A percentile compares a stretch with the other conserved stretches of the same genome.
phyloP scores from a whole-genome alignment of 2,888 invertebrate genomes.

The Thecophora atra region DNA sequence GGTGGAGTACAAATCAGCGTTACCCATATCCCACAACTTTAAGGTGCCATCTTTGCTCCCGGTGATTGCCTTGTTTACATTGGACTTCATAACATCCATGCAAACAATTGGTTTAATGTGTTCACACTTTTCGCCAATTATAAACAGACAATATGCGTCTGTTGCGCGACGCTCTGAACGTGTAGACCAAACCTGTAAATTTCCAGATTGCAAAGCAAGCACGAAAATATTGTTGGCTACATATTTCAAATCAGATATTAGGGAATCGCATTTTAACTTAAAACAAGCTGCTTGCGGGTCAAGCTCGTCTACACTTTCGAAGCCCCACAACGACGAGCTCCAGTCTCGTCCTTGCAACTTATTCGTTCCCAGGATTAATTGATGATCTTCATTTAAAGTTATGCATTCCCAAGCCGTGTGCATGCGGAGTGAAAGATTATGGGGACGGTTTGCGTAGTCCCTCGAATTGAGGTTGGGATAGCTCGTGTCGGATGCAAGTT shows the following conservation, averaged over 20 bases:
- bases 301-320: conserved; percentile 48
- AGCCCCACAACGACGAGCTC: conserved; percentile 62
- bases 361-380: conserved; percentile 58
- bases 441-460: conserved; percentile 59
- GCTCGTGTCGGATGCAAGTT: conserved; percentile 54
- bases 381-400: conserved; percentile 50
- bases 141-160: conserved; percentile 58
- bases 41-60: conserved; percentile 58
- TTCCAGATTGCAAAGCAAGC: conserved; percentile 55
- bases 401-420: conserved; percentile 61
- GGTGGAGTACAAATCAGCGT: conserved; percentile 54
- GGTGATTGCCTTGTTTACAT: conserved; percentile 53
- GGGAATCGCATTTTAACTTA: conserved; percentile 54
- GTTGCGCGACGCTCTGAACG: conserved; percentile 54
- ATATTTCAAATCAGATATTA: conserved; percentile 59
- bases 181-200: conserved; percentile 63
- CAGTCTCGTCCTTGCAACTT: conserved; percentile 59
- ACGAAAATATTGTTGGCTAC: conserved; percentile 57
- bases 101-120: conserved; percentile 59
- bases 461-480: conserved; percentile 64
- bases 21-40: conserved; percentile 62
- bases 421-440: conserved; percentile 55
- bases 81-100: conserved; percentile 53
- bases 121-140: conserved; percentile 56
- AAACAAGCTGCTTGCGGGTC: conserved; percentile 51